Base-by-base conservation (phyloP, 2,888 invertebrate genomes). In the Conomelus anceps region DNA sequence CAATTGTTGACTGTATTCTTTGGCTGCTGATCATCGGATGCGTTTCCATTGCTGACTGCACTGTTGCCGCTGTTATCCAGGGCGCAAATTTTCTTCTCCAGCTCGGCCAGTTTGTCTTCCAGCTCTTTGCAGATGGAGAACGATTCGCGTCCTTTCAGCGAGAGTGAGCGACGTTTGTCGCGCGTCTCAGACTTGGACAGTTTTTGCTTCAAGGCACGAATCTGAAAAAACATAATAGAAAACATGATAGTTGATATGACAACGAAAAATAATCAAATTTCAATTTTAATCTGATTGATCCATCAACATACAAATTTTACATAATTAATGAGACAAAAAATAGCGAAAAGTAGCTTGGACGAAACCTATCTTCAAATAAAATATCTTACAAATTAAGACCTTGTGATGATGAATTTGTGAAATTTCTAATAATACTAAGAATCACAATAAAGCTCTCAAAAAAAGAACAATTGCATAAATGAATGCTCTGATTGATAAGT, bases 111-210 rank as follows among this genome's bases (percentile, higher is more conserved):
- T 93, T 98, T 98, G 91, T 97, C 96, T 93, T 98, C 98, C 22
- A 98, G 95, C 93, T 97, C 97, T 93, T 97, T 97, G 20, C 96
- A 96, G 86, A 97, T 95, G 11, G 96, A 96, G 91, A 97, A 95
- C 29, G 97, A 96, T 93, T 97, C 97, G 91, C 96, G 95, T 9
- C 97, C 97, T 93, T 98, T 98, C 85, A 98, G 93, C 0, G 97
- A 97, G 23, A 97, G 94, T 63, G 97, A 97, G 90, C 98, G 94
- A 91, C 98, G 94, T 91, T 97, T 96, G 92, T 97, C 97, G 91
- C 96, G 94, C 0, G 95, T 95, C 92, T 97, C 97, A 0, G 96
- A 94, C 92, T 96, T 96, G 91, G 96, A 96, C 90, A 97, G 94
- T 93, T 97, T 98, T 92, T 96, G 96, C 93, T 97, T 97, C 23